These are phyloP conservation scores for Andinoacara biseriatus DNA, from an alignment of 2,113 vertebrate genomes.

Conservation along the genomic window DNA sequence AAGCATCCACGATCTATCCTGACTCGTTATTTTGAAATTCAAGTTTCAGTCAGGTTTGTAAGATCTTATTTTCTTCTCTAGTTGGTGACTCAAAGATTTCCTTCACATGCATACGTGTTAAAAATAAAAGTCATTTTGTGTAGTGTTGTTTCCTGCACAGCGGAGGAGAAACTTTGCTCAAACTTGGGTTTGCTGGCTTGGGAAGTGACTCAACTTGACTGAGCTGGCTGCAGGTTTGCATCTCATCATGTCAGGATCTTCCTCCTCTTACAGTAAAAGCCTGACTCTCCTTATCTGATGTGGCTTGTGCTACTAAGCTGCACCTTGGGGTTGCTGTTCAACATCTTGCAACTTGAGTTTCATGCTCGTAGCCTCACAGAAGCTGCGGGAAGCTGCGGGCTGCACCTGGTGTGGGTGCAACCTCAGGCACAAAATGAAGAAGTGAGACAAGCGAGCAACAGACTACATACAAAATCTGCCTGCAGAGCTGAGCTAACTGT, in stretches of 20 bases:
- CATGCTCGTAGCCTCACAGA: constrained; percentile 1
- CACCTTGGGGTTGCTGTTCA: constrained; percentile 16
- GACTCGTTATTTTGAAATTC: not conserved
- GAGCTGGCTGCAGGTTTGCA: not conserved
- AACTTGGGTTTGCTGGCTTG: not conserved
- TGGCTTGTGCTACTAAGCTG: constrained; percentile 44
- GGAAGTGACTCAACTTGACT: constrained; percentile 16
- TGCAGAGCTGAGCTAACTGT: constrained; percentile 36
- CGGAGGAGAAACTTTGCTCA: not conserved
- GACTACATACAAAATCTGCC: constrained; percentile 6
- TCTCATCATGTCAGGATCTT: constrained; percentile 20
- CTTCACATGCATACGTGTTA: not conserved
- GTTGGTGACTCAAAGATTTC: not conserved
- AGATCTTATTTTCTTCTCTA: not conserved
- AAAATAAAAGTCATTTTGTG: not conserved
- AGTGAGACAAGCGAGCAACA: constrained; percentile 52
- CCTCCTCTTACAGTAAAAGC: constrained; percentile 22
- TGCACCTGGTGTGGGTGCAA: constrained; percentile 60
- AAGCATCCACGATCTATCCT: not conserved
- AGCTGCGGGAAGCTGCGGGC: constrained; percentile 15
- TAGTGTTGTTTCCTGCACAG: not conserved
- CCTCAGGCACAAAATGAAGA: constrained; percentile 60
- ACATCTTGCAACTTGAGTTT: constrained; percentile 32
- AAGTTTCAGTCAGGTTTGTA: not conserved
- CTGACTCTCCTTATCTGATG: constrained; percentile 34